A percentile compares a stretch with the other conserved stretches of the same genome.
Evolutionary conservation across 2,888 invertebrate species (phyloP).

Genomic region (Herminia tarsipennalis): DNA sequence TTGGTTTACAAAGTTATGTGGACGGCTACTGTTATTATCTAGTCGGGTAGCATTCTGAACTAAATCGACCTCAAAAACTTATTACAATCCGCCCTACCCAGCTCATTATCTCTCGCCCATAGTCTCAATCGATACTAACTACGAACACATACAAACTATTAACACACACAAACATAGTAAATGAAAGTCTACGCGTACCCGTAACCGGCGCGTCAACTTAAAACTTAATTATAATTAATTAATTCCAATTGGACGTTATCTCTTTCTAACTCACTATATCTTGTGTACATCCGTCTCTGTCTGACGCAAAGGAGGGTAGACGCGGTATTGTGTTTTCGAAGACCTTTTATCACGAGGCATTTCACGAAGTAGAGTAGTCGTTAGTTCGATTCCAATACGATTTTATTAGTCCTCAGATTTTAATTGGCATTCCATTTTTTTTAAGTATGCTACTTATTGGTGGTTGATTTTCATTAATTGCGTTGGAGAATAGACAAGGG

Average conservation of each 20-base stretch:
- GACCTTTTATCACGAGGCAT: slow-evolving; percentile 83
- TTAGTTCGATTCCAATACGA: slow-evolving; percentile 79
- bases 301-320: slow-evolving; percentile 70
- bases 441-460: slow-evolving; percentile 42
- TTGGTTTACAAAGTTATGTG: slow-evolving; percentile 22
- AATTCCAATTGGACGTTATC: slow-evolving; percentile 88
- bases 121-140: slow-evolving; percentile 81
- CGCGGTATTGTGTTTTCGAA: slow-evolving; percentile 83
- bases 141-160: slow-evolving; percentile 66
- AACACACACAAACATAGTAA: slow-evolving; percentile 71
- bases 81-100: slow-evolving; percentile 77
- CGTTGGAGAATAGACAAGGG: slow-evolving; percentile 27
- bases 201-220: slow-evolving; percentile 89
- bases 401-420: slow-evolving; percentile 81
- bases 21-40: slow-evolving; percentile 44
- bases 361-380: slow-evolving; percentile 77
- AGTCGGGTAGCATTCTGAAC: slow-evolving; percentile 49
- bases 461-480: slow-evolving; percentile 42
- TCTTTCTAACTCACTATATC: slow-evolving; percentile 71
- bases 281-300: slow-evolving; percentile 76
- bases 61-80: slow-evolving; percentile 76
- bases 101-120: slow-evolving; percentile 82
- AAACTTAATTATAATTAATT: slow-evolving; percentile 94
- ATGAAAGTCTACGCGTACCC: slow-evolving; percentile 79
- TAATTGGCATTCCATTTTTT: slow-evolving; percentile 76